Conservation (phyloP, 2,797 vertebrate genomes). For the Avahi laniger region DNA sequence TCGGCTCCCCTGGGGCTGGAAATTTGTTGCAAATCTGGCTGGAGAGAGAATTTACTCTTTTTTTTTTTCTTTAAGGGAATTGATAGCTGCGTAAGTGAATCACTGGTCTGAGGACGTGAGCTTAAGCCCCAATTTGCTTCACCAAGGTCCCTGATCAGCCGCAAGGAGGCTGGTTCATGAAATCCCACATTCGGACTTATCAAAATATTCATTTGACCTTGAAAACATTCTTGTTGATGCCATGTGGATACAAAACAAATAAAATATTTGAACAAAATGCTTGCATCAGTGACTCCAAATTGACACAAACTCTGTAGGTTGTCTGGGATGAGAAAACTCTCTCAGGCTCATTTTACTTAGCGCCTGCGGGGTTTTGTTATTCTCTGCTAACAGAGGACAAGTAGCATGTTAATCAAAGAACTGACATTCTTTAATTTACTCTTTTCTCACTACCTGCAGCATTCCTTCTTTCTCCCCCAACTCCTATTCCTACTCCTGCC, state of each 20-base stretch:
- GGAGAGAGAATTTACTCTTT: neutral
- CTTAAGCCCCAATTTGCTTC: conserved; percentile 29
- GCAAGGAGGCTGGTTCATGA: neutral
- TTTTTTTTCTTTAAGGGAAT: neutral
- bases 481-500: neutral
- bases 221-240: conserved; percentile 41
- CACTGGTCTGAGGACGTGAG: neutral
- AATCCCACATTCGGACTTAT: conserved; percentile 10
- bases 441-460: neutral
- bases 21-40: neutral
- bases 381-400: conserved; percentile 27
- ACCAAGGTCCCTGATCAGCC: neutral
- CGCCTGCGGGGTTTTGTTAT: neutral
- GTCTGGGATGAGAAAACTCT: conserved; percentile 21
- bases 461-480: neutral
- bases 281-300: conserved; percentile 57
- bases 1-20: neutral
- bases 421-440: conserved; percentile 23
- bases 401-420: conserved; percentile 48
- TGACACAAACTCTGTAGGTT: conserved; percentile 37
- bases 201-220: conserved; percentile 60
- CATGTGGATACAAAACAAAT: conserved; percentile 14
- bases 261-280: conserved; percentile 58
- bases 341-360: neutral
- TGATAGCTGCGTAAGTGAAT: neutral